Evolutionary conservation across 2,113 vertebrate species (phyloP).

Genomic region (Phocoena phocoena): DNA sequence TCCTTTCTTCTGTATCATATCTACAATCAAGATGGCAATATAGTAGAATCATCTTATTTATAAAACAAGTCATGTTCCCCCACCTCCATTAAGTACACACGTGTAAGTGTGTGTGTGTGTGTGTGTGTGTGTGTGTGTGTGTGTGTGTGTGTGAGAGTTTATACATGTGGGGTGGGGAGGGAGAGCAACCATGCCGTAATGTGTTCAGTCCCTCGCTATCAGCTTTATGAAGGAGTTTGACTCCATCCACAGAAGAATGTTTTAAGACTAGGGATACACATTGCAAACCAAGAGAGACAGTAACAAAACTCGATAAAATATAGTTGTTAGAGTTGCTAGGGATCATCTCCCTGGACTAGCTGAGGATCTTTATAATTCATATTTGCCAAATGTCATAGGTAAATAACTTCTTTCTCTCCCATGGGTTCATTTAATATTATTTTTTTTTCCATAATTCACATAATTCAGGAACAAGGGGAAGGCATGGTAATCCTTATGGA

Average conservation of each 20-base stretch:
- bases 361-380: not conserved
- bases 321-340: not conserved
- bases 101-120: not conserved
- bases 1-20: not conserved
- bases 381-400: not conserved
- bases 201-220: not conserved
- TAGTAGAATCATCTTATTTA: not conserved
- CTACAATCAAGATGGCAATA: not conserved
- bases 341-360: not conserved
- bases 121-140: not conserved
- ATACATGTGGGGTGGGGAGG: too few relatives aligned
- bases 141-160: not conserved
- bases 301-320: not conserved
- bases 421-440: not conserved
- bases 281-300: not conserved
- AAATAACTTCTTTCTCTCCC: not conserved
- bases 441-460: not conserved
- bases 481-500: not conserved
- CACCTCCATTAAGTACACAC: not conserved
- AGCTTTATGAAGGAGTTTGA: slow-evolving; percentile 22
- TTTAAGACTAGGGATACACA: not conserved
- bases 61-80: not conserved
- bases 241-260: not conserved
- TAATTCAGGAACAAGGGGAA: not conserved
- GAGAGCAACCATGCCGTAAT: too few relatives aligned